Base-by-base conservation (phyloP, 2,888 invertebrate species). In the Dione juno region DNA sequence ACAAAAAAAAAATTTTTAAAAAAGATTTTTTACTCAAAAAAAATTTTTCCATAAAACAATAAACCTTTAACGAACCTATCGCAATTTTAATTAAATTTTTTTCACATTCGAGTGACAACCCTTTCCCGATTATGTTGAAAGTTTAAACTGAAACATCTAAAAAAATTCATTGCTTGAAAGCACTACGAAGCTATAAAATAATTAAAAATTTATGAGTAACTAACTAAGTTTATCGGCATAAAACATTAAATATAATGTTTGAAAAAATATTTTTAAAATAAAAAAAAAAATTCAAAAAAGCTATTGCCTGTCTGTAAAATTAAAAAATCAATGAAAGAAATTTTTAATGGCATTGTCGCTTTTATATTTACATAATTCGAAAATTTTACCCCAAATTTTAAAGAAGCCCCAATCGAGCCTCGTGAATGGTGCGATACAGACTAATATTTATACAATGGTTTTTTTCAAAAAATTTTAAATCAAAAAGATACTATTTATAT, bases 321-420 rank as follows among this genome's bases (percentile, higher is more conserved):
- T n/a, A n/a, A n/a, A n/a, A n/a, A n/a, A n/a, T n/a, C n/a, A n/a
- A n/a, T n/a, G n/a, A n/a, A n/a, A n/a, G n/a, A n/a, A n/a, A n/a
- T n/a, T n/a, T n/a, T n/a, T n/a, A n/a, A n/a, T n/a, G n/a, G n/a
- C n/a, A n/a, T n/a, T n/a, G n/a, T n/a, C n/a, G n/a, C n/a, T n/a
- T n/a, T n/a, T 21, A 28, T n/a, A 88, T 85, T 84, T 82, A 84
- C 81, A 77, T n/a, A n/a, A 78, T 80, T 80, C 82, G 81, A 80
- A 79, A 79, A 82, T 82, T 85, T 85, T 82, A 80, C 80, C 81
- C 84, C 86, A 84, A 88, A n/a, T n/a, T n/a, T 88, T 88, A 86
- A 85, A 86, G 84, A 87, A 84, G 80, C 79, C 82, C 81, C 83
- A 78, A 78, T 82, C 76, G 61, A 67, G 19, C 11, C 37, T 10